Evolutionary conservation across 2,888 invertebrate genomes (phyloP).

Genomic region (Eupithecia abbreviata): DNA sequence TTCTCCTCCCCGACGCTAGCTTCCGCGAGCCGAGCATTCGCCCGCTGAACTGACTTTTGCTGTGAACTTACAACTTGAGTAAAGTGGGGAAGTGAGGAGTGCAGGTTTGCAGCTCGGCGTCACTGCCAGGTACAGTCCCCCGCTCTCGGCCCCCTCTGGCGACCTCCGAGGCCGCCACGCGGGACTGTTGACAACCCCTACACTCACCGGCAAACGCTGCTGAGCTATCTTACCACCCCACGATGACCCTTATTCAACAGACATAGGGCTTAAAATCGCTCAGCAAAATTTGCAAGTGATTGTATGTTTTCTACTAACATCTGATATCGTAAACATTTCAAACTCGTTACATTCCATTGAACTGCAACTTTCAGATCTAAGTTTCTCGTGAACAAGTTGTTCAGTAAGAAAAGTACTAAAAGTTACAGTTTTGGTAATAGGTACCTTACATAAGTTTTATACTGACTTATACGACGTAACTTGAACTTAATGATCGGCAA

Average conservation of each 20-base stretch:
- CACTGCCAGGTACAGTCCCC: slow-evolving; percentile 74
- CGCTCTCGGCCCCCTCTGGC: slow-evolving; percentile 52
- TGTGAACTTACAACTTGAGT: slow-evolving; percentile 69
- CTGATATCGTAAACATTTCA: slow-evolving; percentile 28
- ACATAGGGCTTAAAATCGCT: slow-evolving; percentile 32
- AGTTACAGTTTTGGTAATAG: slow-evolving; percentile 10
- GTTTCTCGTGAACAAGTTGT: slow-evolving; percentile 23
- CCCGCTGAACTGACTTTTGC: slow-evolving; percentile 56
- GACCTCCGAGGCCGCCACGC: slow-evolving; percentile 59
- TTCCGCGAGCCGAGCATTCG: slow-evolving; percentile 65
- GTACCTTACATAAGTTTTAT: slow-evolving; percentile 34
- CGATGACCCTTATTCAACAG: slow-evolving; percentile 33
- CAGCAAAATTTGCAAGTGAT: slow-evolving; percentile 39
- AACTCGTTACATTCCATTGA: slow-evolving; percentile 29
- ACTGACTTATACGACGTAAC: background rate
- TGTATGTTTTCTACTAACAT: slow-evolving; percentile 21
- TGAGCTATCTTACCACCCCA: slow-evolving; percentile 24
- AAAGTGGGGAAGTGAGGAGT: slow-evolving; percentile 70
- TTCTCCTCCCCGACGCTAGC: slow-evolving; percentile 71
- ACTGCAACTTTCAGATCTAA: slow-evolving; percentile 24
- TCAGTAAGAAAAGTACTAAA: slow-evolving; percentile 26
- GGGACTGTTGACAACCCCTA: slow-evolving; percentile 54
- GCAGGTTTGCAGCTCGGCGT: slow-evolving; percentile 68
- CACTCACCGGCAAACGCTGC: slow-evolving; percentile 42
- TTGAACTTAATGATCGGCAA: slow-evolving; percentile 37